A percentile compares a stretch with the other conserved stretches of the same genome.
These are phyloP conservation scores for Diloba caeruleocephala DNA, from an alignment of 2,888 invertebrate genomes.

Conservation along the genomic window DNA sequence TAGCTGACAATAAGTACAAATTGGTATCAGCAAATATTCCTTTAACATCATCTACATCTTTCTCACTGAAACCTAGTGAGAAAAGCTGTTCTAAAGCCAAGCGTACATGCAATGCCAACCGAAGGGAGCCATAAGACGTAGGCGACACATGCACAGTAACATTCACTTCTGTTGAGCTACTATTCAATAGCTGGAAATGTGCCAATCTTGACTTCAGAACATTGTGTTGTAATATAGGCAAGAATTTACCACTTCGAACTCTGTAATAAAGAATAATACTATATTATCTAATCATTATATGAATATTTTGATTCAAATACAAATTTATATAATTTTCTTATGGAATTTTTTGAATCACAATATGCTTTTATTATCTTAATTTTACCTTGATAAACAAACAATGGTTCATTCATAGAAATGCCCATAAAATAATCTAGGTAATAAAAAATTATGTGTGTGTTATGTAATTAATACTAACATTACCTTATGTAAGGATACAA, in stretches of 20 bases:
- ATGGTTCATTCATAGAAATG: too few species aligned
- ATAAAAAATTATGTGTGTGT: background rate
- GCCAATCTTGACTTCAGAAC: slow-evolving; percentile 94
- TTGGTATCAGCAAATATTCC: slow-evolving; percentile 99
- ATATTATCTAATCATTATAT: too few species aligned
- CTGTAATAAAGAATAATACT: slow-evolving; percentile 73
- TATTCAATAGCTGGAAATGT: slow-evolving; percentile 92
- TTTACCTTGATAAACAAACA: too few species aligned
- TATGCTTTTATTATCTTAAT: too few species aligned
- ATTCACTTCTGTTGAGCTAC: slow-evolving; percentile 89
- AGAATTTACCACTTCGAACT: slow-evolving; percentile 90
- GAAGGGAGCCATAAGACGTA: slow-evolving; percentile 93
- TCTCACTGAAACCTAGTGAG: slow-evolving; percentile 95
- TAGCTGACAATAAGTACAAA: slow-evolving; percentile 96
- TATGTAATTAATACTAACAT: background rate
- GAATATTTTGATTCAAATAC: too few species aligned
- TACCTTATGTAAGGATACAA: slow-evolving; percentile 90
- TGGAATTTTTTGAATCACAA: too few species aligned
- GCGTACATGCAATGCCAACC: slow-evolving; percentile 94
- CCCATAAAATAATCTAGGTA: too few species aligned
- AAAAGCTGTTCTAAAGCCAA: slow-evolving; percentile 92
- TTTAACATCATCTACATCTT: slow-evolving; percentile 98
- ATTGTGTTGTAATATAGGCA: slow-evolving; percentile 96
- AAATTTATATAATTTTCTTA: too few species aligned
- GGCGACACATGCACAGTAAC: slow-evolving; percentile 93